A percentile compares a stretch with the other conserved stretches of the same genome.
phyloP scores from a whole-genome alignment of 2,113 vertebrate genomes.

The Myotis lucifugus region DNA sequence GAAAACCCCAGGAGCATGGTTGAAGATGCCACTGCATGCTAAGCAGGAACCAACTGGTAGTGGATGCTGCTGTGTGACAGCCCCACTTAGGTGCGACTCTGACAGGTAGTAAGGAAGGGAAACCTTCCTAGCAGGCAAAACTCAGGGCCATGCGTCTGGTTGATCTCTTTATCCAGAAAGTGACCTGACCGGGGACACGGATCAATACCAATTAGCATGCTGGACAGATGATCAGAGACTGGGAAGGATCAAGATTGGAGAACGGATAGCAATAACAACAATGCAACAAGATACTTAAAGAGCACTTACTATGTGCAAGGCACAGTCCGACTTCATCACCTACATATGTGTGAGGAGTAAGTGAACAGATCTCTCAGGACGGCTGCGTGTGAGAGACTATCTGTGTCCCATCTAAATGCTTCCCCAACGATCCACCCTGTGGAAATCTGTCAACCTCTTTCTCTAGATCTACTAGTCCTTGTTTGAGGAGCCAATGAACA shows the following conservation, averaged over 20 bases:
- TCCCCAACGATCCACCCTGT: neutral
- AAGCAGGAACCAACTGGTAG: constrained; percentile 10
- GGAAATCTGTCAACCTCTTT: neutral
- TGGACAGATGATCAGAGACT: neutral
- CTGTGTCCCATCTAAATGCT: neutral
- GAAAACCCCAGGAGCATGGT: neutral
- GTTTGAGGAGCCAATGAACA: constrained; percentile 7
- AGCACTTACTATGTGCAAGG: neutral
- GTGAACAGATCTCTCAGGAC: neutral
- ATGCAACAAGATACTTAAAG: neutral
- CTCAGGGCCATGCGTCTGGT: neutral
- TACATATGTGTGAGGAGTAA: neutral
- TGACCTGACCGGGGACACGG: neutral
- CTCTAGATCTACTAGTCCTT: neutral
- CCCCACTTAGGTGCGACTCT: neutral
- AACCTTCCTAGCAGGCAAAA: neutral
- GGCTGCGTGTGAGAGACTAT: neutral
- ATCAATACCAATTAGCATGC: neutral
- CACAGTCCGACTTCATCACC: neutral
- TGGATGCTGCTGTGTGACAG: neutral
- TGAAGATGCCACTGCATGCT: neutral
- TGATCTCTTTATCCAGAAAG: constrained; percentile 6
- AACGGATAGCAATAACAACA: neutral
- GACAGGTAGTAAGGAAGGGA: neutral
- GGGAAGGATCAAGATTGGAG: neutral